Evolutionary conservation across 2,888 invertebrate genomes (phyloP).

Genomic region (Megamerina dolium): DNA sequence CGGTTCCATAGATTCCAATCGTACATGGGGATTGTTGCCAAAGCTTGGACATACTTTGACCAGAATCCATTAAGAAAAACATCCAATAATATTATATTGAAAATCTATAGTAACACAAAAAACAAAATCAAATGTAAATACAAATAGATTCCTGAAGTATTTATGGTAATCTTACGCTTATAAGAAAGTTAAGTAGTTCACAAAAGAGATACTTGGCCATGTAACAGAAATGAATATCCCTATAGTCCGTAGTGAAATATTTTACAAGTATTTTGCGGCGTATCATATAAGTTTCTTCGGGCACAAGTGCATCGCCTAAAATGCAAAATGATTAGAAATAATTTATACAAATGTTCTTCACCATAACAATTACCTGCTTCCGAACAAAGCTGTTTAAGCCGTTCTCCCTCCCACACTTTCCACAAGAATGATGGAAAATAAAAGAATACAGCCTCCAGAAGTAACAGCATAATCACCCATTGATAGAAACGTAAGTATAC

Average conservation of each 20-base stretch:
- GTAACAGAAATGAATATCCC: constrained; percentile 50
- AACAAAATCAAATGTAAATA: not conserved
- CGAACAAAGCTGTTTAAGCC: constrained; percentile 43
- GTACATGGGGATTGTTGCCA: constrained; percentile 34
- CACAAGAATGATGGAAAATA: constrained; percentile 44
- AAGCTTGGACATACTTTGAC: constrained; percentile 37
- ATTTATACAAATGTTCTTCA: not conserved
- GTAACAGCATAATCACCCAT: constrained; percentile 43
- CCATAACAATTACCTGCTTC: constrained; percentile 33
- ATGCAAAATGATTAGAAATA: not conserved
- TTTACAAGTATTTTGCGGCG: constrained; percentile 30
- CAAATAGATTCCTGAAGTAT: constrained; percentile 16
- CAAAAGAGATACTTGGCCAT: constrained; percentile 63
- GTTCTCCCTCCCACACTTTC: constrained; percentile 51
- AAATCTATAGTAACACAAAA: constrained; percentile 23
- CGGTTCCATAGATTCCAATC: constrained; percentile 42
- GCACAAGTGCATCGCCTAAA: constrained; percentile 15
- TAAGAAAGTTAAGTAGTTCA: constrained; percentile 66
- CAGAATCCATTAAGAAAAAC: constrained; percentile 43
- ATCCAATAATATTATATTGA: constrained; percentile 40
- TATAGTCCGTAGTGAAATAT: constrained; percentile 38
- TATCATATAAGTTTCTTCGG: constrained; percentile 25
- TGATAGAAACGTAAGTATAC: constrained; percentile 46
- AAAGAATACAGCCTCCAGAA: constrained; percentile 40
- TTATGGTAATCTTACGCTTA: constrained; percentile 56